Evolutionary conservation across 1,140 invertebrate species (phyloP).

Genomic region (Drosophila ogumai): DNA sequence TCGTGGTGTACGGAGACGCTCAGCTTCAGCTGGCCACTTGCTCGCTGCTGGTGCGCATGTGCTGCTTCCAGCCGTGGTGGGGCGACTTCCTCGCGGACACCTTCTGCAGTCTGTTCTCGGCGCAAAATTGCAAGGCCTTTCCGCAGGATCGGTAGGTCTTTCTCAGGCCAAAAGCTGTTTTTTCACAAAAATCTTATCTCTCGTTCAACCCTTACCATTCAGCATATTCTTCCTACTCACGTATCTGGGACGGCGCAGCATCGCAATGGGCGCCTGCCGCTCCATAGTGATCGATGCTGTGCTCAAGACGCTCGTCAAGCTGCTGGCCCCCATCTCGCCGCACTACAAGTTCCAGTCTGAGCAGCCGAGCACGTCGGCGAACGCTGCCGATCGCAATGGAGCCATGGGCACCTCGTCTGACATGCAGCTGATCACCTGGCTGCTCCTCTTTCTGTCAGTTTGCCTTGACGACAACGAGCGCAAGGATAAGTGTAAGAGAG

Average conservation of each 20-base stretch:
- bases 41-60: conserved; percentile 90
- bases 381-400: conserved; percentile 63
- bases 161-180: background rate
- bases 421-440: conserved; percentile 91
- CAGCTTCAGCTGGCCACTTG: conserved; percentile 87
- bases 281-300: conserved; percentile 88
- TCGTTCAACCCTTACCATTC: conserved; percentile 62
- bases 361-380: conserved; percentile 80
- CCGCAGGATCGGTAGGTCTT: conserved; percentile 92
- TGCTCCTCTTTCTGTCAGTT: conserved; percentile 91
- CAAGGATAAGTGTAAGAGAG: conserved; percentile 84
- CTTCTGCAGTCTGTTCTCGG: conserved; percentile 91
- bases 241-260: conserved; percentile 93
- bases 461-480: conserved; percentile 87
- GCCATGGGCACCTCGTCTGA: conserved; percentile 86
- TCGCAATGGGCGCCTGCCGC: conserved; percentile 87
- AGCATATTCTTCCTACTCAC: conserved; percentile 95
- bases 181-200: background rate
- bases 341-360: conserved; percentile 75
- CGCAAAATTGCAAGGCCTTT: conserved; percentile 91
- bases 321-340: conserved; percentile 86
- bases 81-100: conserved; percentile 94
- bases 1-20: conserved; percentile 82
- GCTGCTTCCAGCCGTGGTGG: conserved; percentile 92
- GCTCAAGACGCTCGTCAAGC: conserved; percentile 87